A percentile compares a stretch with the other conserved stretches of the same genome.
Evolutionary conservation across 2,113 vertebrate genomes (phyloP).

Genomic region (Coregonus clupeaformis): DNA sequence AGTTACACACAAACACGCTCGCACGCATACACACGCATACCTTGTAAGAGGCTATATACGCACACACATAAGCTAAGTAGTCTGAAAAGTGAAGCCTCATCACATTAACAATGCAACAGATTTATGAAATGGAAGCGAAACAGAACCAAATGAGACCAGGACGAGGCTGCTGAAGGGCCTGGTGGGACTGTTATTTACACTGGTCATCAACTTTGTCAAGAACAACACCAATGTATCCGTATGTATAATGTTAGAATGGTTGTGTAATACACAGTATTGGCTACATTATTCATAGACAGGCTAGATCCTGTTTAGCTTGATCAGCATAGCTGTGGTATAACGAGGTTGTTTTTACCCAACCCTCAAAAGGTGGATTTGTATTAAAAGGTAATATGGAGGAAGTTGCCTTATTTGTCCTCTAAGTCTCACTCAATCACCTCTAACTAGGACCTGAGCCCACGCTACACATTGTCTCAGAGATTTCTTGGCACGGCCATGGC

Average conservation of each 20-base stretch:
- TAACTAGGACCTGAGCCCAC: too few relatives aligned
- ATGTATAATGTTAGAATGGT: not conserved
- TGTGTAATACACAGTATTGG: constrained; percentile 2
- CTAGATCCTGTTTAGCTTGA: constrained; percentile 3
- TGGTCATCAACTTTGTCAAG: constrained; percentile 45
- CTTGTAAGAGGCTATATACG: too few relatives aligned
- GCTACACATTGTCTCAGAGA: too few relatives aligned
- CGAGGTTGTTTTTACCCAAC: constrained; percentile 25
- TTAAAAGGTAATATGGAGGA: not conserved
- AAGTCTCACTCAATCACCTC: too few relatives aligned
- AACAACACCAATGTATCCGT: not conserved
- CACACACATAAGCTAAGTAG: not conserved
- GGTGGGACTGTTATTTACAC: constrained; percentile 41
- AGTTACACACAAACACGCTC: constrained; percentile 1
- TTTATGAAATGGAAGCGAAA: constrained; percentile 30
- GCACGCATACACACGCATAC: constrained; percentile 1
- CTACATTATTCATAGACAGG: constrained; percentile 21
- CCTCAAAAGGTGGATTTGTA: not conserved
- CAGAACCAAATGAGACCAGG: constrained; percentile 20
- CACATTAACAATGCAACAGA: constrained; percentile 46
- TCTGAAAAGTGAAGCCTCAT: constrained; percentile 38
- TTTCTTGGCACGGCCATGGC: too few relatives aligned
- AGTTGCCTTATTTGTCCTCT: not conserved
- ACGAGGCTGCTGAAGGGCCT: constrained; percentile 14
- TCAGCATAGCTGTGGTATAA: constrained; percentile 46